Percentiles rank a stretch among this genome's conserved stretches.
These are phyloP conservation scores for Oxystoma pomonae DNA, from an alignment of 2,888 invertebrate species.

Conservation along the genomic window DNA sequence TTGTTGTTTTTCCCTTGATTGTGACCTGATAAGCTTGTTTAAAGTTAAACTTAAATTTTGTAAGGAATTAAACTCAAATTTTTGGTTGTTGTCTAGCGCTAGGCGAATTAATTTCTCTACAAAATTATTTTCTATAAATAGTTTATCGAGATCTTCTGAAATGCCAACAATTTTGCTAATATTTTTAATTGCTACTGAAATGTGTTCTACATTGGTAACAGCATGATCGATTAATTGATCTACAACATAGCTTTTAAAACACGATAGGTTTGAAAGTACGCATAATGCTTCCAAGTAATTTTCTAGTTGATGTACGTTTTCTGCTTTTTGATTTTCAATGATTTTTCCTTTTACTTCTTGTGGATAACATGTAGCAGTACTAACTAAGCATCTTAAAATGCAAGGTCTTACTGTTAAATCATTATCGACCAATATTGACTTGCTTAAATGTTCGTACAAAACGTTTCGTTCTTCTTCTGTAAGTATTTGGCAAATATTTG, in stretches of 20 bases:
- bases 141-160: conserved; percentile 39
- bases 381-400: conserved; percentile 52
- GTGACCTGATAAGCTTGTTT: conserved; percentile 36
- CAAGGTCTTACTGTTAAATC: conserved; percentile 48
- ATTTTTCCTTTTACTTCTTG: conserved; percentile 53
- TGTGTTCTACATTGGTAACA: conserved; percentile 32
- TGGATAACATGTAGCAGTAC: conserved; percentile 53
- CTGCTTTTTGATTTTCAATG: conserved; percentile 43
- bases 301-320: conserved; percentile 26
- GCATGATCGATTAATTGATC: conserved; percentile 27
- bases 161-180: conserved; percentile 21
- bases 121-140: conserved; percentile 46
- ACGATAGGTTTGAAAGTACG: conserved; percentile 49
- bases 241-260: conserved; percentile 49
- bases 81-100: conserved; percentile 25
- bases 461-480: conserved; percentile 23
- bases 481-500: neutral
- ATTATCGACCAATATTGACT: conserved; percentile 49
- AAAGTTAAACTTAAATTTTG: conserved; percentile 17
- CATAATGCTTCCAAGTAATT: conserved; percentile 47
- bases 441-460: conserved; percentile 53
- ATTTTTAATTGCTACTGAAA: conserved; percentile 37
- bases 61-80: conserved; percentile 5
- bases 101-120: conserved; percentile 46
- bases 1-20: conserved; percentile 10